These are phyloP conservation scores for Acrobasis suavella DNA, from an alignment of 2,888 invertebrate genomes.

Conservation along the genomic window DNA sequence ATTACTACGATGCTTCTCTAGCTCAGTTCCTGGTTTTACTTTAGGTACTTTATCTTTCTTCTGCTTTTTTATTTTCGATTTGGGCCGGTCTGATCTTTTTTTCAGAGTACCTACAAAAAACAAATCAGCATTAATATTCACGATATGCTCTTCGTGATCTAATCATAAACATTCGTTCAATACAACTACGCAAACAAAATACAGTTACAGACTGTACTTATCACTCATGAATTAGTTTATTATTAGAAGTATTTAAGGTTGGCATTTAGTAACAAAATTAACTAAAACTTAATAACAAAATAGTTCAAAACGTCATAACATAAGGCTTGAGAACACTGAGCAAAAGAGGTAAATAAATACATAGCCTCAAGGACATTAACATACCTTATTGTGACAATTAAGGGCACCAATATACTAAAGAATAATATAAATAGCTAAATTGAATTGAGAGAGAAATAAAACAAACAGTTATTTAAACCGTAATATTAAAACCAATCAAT, in stretches of 20 bases:
- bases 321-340: too few species aligned
- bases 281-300: too few species aligned
- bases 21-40: conserved; percentile 36
- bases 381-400: too few species aligned
- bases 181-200: not conserved
- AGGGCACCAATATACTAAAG: too few species aligned
- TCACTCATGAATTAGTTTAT: too few species aligned
- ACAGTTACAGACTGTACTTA: not conserved
- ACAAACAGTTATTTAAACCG: too few species aligned
- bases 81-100: conserved; percentile 14
- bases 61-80: conserved; percentile 16
- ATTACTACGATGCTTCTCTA: conserved; percentile 49
- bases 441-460: too few species aligned
- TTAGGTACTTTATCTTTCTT: conserved; percentile 27
- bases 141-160: not conserved
- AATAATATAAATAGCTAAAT: too few species aligned
- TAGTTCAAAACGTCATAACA: too few species aligned
- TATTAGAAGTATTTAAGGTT: not conserved
- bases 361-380: too few species aligned
- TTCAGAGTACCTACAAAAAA: conserved; percentile 22
- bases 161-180: not conserved
- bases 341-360: too few species aligned
- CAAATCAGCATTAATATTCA: conserved; percentile 12
- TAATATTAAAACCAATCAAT: too few species aligned
- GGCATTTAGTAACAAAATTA: not conserved